A percentile compares a stretch with the other conserved stretches of the same genome.
These are phyloP conservation scores for Nysson spinosus DNA, from an alignment of 2,888 invertebrate genomes.

Conservation along the genomic window DNA sequence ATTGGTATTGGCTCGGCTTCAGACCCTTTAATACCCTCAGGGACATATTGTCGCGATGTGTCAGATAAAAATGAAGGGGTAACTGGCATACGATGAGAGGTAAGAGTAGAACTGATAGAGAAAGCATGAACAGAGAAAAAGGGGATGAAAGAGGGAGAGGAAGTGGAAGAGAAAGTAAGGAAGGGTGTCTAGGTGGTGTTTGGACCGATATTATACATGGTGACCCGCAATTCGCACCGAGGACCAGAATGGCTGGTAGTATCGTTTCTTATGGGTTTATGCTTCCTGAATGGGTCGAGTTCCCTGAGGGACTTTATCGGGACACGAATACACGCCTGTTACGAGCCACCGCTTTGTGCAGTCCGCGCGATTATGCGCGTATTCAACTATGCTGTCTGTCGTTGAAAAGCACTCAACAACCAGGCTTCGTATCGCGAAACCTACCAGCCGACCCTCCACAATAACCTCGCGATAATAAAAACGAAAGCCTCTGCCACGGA, in stretches of 20 bases:
- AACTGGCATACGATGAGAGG: slow-evolving; percentile 6
- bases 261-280: slow-evolving; percentile 62
- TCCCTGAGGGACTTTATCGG: slow-evolving; percentile 49
- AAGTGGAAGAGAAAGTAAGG: too few species aligned
- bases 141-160: background rate
- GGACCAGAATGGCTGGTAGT: slow-evolving; percentile 31
- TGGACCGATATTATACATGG: slow-evolving; percentile 26
- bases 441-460: slow-evolving; percentile 9
- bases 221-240: slow-evolving; percentile 44
- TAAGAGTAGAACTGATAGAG: slow-evolving; percentile 21
- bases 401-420: slow-evolving; percentile 29
- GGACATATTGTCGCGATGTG: slow-evolving; percentile 16
- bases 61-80: background rate
- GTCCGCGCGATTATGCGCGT: slow-evolving; percentile 50
- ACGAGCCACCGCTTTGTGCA: slow-evolving; percentile 53
- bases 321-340: slow-evolving; percentile 40
- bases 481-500: slow-evolving; percentile 22
- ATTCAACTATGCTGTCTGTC: slow-evolving; percentile 19
- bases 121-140: slow-evolving; percentile 15
- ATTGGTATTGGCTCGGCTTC: slow-evolving; percentile 8
- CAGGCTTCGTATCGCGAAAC: slow-evolving; percentile 31
- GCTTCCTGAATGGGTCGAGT: slow-evolving; percentile 57
- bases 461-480: slow-evolving; percentile 51
- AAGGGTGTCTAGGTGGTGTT: too few species aligned
- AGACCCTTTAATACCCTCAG: slow-evolving; percentile 16